Evolutionary conservation across 1,140 invertebrate genomes (phyloP).

Genomic region (Aphaenogaster rudis): DNA sequence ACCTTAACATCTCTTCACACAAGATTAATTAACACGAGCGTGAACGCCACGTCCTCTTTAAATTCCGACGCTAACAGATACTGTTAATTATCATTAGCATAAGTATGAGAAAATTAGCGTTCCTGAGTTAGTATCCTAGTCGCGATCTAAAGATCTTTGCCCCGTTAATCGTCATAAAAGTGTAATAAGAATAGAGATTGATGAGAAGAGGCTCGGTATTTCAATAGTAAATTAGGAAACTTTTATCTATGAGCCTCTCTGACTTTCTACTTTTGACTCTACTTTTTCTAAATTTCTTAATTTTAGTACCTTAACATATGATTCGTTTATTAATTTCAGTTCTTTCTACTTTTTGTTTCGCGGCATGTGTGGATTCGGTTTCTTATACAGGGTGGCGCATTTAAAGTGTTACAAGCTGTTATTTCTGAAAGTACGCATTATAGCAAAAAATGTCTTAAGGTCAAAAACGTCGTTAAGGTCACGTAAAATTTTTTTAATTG

Average conservation of each 20-base stretch:
- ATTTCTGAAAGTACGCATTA: too few species aligned
- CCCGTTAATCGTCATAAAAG: background rate
- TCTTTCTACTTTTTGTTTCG: too few species aligned
- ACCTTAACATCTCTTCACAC: background rate
- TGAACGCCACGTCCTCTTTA: background rate
- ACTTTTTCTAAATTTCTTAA: background rate
- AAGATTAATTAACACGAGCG: background rate
- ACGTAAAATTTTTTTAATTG: too few species aligned
- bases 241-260: background rate
- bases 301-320: background rate
- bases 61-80: background rate
- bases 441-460: too few species aligned
- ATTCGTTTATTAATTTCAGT: too few species aligned
- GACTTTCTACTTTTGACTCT: background rate
- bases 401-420: too few species aligned
- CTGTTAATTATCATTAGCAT: slow-evolving; percentile 9
- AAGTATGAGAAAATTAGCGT: slow-evolving; percentile 25
- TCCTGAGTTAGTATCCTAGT: slow-evolving; percentile 1
- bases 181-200: background rate
- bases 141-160: background rate
- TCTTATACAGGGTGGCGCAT: too few species aligned
- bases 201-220: background rate
- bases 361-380: too few species aligned
- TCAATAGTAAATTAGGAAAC: background rate
- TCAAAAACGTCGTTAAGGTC: too few species aligned